Evolutionary conservation across 2,113 vertebrate genomes (phyloP), one percentile per base, ranked within the genome.

Genomic region (Protomyctophum bolini): DNA sequence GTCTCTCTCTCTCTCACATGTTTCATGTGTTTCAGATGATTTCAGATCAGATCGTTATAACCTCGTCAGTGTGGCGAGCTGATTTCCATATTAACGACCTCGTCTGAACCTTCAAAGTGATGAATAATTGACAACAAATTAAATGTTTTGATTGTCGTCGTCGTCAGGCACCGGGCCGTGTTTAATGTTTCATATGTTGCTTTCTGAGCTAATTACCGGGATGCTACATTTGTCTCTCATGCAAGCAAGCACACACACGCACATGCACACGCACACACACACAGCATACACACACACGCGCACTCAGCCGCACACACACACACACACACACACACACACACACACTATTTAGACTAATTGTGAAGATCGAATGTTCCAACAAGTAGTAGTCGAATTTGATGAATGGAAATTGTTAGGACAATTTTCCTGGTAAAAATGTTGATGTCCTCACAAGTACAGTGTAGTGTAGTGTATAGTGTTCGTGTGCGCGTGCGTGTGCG

Each of bases 111-210:
- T 95, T 97, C 96, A 97, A 97, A 97, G 94, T 95, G 88, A 96
- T 96, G 94, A 96, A 98, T 97, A 97, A 98, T 97, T 97, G 96
- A 97, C 95, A 97, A 97, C 95, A 97, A 98, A 96, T 98, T 95
- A 97, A 98, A 96, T 97, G 96, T 98, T 97, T 97, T 96, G 96
- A 97, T 97, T 97, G 96, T 96, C 93, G 94, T 41, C 33, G 33
- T 94, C 92, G 90, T 41, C 33, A 6, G 33, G 93, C 93, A 94
- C 93, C 93, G 94, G 93, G 93, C 93, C 95, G 93, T 94, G 94
- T 95, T 97, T 96, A 97, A 97, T 97, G 96, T 96, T 97, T 97
- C 94, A 90, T 90, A 94, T 95, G 94, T 95, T 94, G 94, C 94
- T 96, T 97, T 41, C 94, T 91, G 92, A 93, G 95, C 94, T 97